A percentile compares a stretch with the other conserved stretches of the same genome.
phyloP scores from a whole-genome alignment of 2,113 vertebrate species.

The Sakesphorus luctuosus region DNA sequence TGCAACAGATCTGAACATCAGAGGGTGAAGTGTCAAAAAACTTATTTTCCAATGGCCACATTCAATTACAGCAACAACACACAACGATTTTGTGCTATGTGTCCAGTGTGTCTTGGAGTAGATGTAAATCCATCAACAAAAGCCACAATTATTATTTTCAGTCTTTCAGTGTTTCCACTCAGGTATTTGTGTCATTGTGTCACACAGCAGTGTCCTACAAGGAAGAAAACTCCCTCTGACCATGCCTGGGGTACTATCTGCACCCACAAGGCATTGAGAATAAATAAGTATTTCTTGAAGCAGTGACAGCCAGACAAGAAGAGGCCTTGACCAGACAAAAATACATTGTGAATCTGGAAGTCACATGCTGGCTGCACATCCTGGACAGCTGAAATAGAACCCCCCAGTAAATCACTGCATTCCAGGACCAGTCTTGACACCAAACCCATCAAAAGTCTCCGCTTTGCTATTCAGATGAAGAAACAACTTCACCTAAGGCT shows the following conservation, averaged over 20 bases:
- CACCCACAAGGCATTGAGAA: not conserved
- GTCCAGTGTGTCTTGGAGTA: not conserved
- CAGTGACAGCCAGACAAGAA: not conserved
- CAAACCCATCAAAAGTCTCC: fast-evolving
- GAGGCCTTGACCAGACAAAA: not conserved
- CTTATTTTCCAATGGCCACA: not conserved
- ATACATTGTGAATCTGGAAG: not conserved
- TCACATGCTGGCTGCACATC: fast-evolving
- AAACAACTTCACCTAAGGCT: not conserved
- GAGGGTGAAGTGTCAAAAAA: not conserved
- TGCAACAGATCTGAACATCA: not conserved
- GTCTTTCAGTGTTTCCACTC: not conserved
- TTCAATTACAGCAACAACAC: not conserved
- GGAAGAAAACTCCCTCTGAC: not conserved
- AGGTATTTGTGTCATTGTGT: not conserved
- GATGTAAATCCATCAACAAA: not conserved
- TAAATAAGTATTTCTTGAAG: not conserved
- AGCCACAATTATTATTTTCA: not conserved
- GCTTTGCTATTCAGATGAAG: not conserved
- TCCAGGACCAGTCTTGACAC: not conserved
- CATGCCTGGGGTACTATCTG: not conserved
- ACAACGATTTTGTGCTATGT: not conserved
- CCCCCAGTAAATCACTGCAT: not conserved
- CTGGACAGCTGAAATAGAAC: not conserved
- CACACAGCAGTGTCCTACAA: not conserved